Percentiles rank a stretch among this genome's conserved stretches.
Conservation (phyloP, 2,113 vertebrate species). For the Astur gentilis region DNA sequence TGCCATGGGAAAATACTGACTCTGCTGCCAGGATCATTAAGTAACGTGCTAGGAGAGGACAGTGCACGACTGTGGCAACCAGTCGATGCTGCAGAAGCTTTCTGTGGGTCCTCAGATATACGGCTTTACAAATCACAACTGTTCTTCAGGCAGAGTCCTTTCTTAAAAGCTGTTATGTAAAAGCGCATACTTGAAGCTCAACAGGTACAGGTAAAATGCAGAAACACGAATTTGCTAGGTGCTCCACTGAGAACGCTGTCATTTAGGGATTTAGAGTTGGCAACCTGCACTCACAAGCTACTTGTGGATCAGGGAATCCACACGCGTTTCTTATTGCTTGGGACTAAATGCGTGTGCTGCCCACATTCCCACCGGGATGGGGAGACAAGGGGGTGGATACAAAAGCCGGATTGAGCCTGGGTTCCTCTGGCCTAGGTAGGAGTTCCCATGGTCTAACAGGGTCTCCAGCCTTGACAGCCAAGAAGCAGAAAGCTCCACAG, state of each 20-base stretch:
- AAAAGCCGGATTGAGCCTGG: not conserved
- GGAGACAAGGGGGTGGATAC: not conserved
- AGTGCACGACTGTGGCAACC: not conserved
- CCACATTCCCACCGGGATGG: not conserved
- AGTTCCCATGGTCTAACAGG: not conserved
- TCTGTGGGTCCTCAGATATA: not conserved
- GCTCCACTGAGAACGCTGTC: not conserved
- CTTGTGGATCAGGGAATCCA: not conserved
- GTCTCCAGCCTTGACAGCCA: not conserved
- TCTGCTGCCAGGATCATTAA: not conserved
- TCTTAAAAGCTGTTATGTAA: not conserved
- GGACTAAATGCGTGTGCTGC: not conserved
- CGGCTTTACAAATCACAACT: not conserved
- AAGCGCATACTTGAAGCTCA: not conserved
- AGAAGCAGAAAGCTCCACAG: not conserved
- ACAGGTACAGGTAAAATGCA: not conserved
- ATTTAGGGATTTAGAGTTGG: not conserved
- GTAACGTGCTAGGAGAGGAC: not conserved
- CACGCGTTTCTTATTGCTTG: not conserved
- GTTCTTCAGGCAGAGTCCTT: not conserved
- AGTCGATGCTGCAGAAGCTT: not conserved
- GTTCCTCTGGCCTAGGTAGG: not conserved
- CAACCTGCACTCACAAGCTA: not conserved
- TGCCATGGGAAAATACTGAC: not conserved
- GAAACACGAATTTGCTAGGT: not conserved